phyloP scores from a whole-genome alignment of 30 jellyfish, hydroid and myxozoan genomes.

The Pelagia noctiluca region DNA sequence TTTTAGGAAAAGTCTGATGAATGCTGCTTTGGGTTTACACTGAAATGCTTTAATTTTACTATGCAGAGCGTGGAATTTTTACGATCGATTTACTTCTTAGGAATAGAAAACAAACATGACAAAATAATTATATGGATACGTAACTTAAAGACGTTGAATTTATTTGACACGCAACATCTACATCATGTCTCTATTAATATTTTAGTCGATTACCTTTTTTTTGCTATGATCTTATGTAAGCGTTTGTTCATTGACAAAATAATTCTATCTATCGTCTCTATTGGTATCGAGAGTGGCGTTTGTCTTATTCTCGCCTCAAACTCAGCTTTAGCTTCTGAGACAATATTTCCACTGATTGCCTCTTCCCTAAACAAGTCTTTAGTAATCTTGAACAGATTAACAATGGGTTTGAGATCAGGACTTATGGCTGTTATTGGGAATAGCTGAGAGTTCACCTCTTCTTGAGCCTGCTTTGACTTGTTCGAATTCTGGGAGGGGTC shows the following conservation, averaged over 20 bases:
- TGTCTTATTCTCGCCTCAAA: slow-evolving; percentile 24
- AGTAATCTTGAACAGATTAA: slow-evolving; percentile 9
- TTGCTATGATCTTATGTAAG: slow-evolving; percentile 3
- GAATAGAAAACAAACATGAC: neutral
- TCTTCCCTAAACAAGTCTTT: slow-evolving; percentile 14
- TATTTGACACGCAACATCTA: neutral
- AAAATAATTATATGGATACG: neutral
- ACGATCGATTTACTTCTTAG: neutral
- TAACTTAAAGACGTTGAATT: neutral
- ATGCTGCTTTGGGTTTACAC: neutral
- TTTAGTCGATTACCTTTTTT: slow-evolving; percentile 40
- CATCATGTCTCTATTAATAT: too few relatives aligned
- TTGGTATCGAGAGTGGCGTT: slow-evolving; percentile 2
- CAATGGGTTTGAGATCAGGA: slow-evolving; percentile 49
- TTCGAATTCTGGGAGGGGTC: slow-evolving; percentile 11
- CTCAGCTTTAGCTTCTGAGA: neutral
- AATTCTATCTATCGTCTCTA: slow-evolving; percentile 28
- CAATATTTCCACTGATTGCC: slow-evolving; percentile 9
- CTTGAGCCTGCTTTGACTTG: slow-evolving; percentile 10
- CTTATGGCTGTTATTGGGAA: slow-evolving; percentile 40
- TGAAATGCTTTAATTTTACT: neutral
- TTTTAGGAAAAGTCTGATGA: too few relatives aligned
- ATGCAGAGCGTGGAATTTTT: neutral
- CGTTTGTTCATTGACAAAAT: slow-evolving; percentile 46
- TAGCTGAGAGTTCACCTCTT: neutral